Conservation (phyloP, 2,113 vertebrate species). For the sheep (Ovis aries) region ARS-UI_Ramb_v3.0 NC_056061.1:90148001-90148500, state of each 20-base stretch:
- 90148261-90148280: not conserved
- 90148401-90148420: not conserved
- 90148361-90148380: not conserved
- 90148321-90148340: not conserved
- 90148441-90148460: accelerated
- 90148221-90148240: not conserved
- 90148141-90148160: not conserved
- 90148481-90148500: not conserved
- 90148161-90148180: accelerated
- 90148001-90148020: not conserved
- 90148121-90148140: not conserved
- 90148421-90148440: not conserved
- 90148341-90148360: accelerated
- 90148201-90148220: accelerated
- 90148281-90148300: not conserved
- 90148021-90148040: not conserved
- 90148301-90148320: not conserved
- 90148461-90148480: too few relatives aligned
- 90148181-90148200: not conserved
- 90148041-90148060: not conserved
- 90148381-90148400: not conserved
- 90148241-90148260: accelerated
- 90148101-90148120: not conserved
- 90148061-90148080: not conserved
- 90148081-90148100: not conserved